Evolutionary conservation across 2,113 vertebrate genomes (phyloP).

Genomic region (Paraplagusia blochii): DNA sequence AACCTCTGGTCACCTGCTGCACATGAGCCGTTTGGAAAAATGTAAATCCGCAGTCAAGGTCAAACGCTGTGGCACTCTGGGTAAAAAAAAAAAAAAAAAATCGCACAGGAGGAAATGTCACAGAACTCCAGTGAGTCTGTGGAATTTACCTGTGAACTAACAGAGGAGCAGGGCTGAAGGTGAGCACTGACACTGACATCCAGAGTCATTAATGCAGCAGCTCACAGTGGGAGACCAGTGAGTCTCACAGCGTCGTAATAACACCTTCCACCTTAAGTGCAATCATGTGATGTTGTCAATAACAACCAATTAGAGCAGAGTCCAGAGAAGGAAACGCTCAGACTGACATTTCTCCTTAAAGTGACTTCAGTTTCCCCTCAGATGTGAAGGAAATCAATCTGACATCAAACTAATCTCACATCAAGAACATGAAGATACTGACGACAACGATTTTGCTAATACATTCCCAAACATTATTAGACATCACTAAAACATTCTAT

Average conservation of each 20-base stretch:
- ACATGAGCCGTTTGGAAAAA: conserved; percentile 7
- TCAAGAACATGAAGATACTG: too few species aligned
- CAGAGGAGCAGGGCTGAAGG: background rate
- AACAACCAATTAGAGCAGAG: background rate
- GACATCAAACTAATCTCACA: too few species aligned
- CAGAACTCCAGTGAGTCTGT: background rate
- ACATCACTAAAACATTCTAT: too few species aligned
- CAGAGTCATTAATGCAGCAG: conserved; percentile 1
- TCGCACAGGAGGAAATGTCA: conserved; percentile 65
- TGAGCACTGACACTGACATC: too few species aligned
- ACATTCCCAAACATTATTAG: too few species aligned
- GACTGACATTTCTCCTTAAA: background rate
- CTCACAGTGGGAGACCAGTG: conserved; percentile 10
- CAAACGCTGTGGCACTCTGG: conserved; percentile 17
- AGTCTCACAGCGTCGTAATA: conserved; percentile 9
- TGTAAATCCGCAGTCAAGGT: conserved; percentile 19
- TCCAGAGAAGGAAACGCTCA: too few species aligned
- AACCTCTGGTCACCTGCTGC: too few species aligned
- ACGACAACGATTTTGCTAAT: too few species aligned
- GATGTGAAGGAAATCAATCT: background rate
- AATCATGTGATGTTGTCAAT: background rate
- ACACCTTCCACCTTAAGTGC: conserved; percentile 1
- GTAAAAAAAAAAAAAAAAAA: conserved; percentile 12
- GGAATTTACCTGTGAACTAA: too few species aligned
- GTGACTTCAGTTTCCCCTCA: background rate